Base-by-base conservation (phyloP, 2,113 vertebrate genomes). In the Phalacrocorax pelagicus region DNA sequence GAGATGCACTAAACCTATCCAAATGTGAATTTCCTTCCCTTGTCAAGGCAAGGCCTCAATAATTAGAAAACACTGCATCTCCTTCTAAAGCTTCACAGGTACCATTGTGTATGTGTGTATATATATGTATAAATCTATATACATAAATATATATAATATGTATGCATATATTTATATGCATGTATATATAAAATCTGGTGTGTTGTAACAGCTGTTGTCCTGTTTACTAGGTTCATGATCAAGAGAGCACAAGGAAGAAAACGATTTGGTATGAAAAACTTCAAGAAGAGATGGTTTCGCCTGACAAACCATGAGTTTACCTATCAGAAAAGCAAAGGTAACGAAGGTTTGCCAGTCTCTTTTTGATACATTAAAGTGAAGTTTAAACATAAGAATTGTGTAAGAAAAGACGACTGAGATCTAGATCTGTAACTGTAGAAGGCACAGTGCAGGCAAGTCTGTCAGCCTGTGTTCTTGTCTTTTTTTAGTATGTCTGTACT, bases 221-320 rank as follows among this genome's bases (percentile, higher is more conserved):
- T 74, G 46, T 91, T 92, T 79, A 19, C 65, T 94, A 99, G 99
- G 96, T 99, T 99, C 96, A 99, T 99, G 99, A 99, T 99, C 80
- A 99, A 99, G 97, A 97, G 99, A 96, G 99, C 99, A 4, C 99
- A 99, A 89, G 99, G 99, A 59, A 99, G 99, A 77, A 99, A 99
- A 75, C 98, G 99, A 19, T 99, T 99, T 80, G 99, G 99, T 44
- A 99, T 99, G 98, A 99, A 99, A 97, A 99, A 99, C 96, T 99
- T 99, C 96, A 99, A 99, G 98, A 99, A 99, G 95, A 98, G 99
- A 85, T 99, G 99, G 99, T 99, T 99, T 97, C 99, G 99, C 57
- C 98, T 99, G 91, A 99, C 99, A 57, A 99, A 99, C 96, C 99
- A 99, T 11, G 99, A 99, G 94, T 99, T 99, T 87, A 99, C 99